Evolutionary conservation across 2,888 invertebrate species (phyloP).

Genomic region (Platerodrilus igneus): DNA sequence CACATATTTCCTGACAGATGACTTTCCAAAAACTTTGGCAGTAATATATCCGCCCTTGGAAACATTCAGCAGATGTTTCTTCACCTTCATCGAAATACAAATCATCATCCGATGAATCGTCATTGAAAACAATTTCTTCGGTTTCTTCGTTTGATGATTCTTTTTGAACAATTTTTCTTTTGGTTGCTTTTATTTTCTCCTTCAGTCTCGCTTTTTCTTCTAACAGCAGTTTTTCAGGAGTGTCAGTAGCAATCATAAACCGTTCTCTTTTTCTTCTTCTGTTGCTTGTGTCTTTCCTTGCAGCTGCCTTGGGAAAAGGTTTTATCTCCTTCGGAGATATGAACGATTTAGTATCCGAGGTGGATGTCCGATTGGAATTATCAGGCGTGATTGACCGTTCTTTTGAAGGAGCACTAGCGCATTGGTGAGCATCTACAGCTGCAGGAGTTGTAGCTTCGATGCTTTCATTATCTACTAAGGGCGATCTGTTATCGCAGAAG

Average conservation of each 20-base stretch:
- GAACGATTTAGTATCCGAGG: neutral
- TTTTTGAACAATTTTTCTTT: no score
- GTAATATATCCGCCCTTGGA: constrained; percentile 7
- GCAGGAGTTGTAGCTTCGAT: neutral
- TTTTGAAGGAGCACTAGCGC: neutral
- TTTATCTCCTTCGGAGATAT: constrained; percentile 9
- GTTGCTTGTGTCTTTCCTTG: constrained; percentile 1
- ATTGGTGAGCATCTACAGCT: neutral
- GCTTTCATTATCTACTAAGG: neutral
- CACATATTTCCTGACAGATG: constrained; percentile 11
- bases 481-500: constrained; percentile 2
- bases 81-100: no score
- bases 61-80: constrained; percentile 1
- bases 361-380: no score
- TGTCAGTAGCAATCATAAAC: constrained; percentile 6
- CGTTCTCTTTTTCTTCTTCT: constrained; percentile 2
- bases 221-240: constrained; percentile 6
- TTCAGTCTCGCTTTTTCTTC: constrained; percentile 3
- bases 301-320: constrained; percentile 8
- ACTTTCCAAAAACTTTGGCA: constrained; percentile 11
- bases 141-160: no score
- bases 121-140: no score
- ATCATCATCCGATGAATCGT: neutral
- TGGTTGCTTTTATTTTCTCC: no score
- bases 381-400: no score